phyloP scores from a whole-genome alignment of 1,140 invertebrate genomes.

The Leucophenga varia region DNA sequence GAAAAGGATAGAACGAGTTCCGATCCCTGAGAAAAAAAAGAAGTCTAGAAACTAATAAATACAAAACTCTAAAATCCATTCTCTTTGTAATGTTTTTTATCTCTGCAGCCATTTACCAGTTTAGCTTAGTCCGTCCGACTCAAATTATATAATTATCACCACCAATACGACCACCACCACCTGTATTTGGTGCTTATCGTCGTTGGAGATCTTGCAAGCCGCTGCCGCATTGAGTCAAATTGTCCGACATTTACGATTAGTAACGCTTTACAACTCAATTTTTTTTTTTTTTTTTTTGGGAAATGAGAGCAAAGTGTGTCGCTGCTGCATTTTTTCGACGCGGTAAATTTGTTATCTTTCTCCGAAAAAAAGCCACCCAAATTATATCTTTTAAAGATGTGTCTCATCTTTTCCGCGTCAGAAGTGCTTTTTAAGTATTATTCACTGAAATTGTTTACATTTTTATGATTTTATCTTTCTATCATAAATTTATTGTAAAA shows the following conservation, averaged over 20 bases:
- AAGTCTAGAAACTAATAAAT: too few relatives aligned
- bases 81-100: too few relatives aligned
- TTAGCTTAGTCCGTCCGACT: constrained; percentile 53
- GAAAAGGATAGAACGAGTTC: too few relatives aligned
- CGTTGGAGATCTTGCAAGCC: constrained; percentile 30
- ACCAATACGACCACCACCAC: constrained; percentile 20
- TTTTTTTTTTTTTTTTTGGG: constrained; percentile 11
- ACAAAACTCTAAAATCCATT: too few relatives aligned
- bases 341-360: constrained; percentile 27
- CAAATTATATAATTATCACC: constrained; percentile 55
- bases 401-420: constrained; percentile 6
- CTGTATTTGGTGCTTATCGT: constrained; percentile 44
- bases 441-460: not conserved
- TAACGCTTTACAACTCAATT: constrained; percentile 53
- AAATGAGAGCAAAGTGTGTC: constrained; percentile 1
- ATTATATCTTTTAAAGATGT: constrained; percentile 35
- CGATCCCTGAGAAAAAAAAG: too few relatives aligned
- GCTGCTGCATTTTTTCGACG: constrained; percentile 10
- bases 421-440: constrained; percentile 29
- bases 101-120: too few relatives aligned
- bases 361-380: constrained; percentile 48
- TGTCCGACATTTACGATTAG: constrained; percentile 50
- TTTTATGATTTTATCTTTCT: too few relatives aligned
- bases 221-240: constrained; percentile 7
- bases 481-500: too few relatives aligned